Evolutionary conservation across 2,888 invertebrate species (phyloP), one percentile per base, ranked within the genome.

Genomic region (Acleris laterana): DNA sequence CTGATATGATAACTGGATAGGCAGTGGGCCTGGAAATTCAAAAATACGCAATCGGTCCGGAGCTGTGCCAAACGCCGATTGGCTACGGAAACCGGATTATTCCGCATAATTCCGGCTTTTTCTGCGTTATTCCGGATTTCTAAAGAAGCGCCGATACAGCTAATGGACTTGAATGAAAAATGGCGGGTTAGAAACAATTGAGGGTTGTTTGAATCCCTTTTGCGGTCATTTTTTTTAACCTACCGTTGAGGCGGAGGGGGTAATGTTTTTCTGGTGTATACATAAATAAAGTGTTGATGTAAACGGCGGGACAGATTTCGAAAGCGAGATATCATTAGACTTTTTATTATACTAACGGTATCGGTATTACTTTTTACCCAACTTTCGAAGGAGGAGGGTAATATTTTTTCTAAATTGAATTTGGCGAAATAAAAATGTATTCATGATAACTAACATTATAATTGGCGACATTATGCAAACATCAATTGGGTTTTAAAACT

Each of bases 121-220:
- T 42, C 38, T 17, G 44, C 38, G 13, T 38, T 38, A 38, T 38
- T 38, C 38, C 13, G 38, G 38, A 38, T 38, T 38, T 38, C 38
- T 38, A 38, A 22, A 49, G 46, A 46, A 59, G 60, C 51, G 56
- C 53, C 65, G 65, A 61, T 66, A 61, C 65, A 51, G 65, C 65
- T 66, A 66, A 66, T 66, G 61, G 61, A 61, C 51, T n/a, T 38
- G 44, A 66, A 66, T 68, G 63, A 63, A 59, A 63, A 68, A 68
- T 63, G 63, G 59, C 17, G 57, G 61, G 32, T 61, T 61, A 61
- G 61, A 51, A 55, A 61, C 61, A 66, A 56, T 61, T 46, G 48
- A 28, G 25, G 17, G 51, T 50, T 19, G 22, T 17, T 25, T 25
- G 57, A 57, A 46, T 46, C 25, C n/a, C 13, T 28, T 11, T 9